These are phyloP conservation scores for Leucania comma DNA, from an alignment of 2,888 invertebrate species.

Conservation along the genomic window DNA sequence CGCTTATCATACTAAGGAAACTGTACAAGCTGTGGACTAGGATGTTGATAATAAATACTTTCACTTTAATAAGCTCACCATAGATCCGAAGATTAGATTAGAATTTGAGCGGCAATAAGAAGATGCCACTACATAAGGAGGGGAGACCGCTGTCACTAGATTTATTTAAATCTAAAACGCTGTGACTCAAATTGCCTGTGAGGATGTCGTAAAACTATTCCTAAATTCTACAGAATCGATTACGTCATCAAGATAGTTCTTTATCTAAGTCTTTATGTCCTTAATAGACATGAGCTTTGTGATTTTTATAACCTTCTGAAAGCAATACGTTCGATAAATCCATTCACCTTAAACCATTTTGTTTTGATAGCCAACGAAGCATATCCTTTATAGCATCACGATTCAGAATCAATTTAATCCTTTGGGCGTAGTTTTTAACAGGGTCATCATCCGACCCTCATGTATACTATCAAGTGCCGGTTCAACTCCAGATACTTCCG, in stretches of 20 bases:
- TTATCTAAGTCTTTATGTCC: slow-evolving; percentile 42
- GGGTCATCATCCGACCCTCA: slow-evolving; percentile 58
- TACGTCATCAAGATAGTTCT: slow-evolving; percentile 12
- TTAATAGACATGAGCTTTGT: slow-evolving; percentile 49
- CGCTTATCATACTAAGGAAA: slow-evolving; percentile 20
- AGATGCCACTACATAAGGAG: neutral
- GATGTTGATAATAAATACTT: slow-evolving; percentile 3
- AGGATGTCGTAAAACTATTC: neutral
- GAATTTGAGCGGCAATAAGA: slow-evolving; percentile 12
- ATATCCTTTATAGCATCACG: slow-evolving; percentile 48
- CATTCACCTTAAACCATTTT: slow-evolving; percentile 39
- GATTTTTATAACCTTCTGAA: slow-evolving; percentile 54
- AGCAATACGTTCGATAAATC: slow-evolving; percentile 52
- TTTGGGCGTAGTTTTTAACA: slow-evolving; percentile 42
- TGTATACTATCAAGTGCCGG: slow-evolving; percentile 64
- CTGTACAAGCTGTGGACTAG: neutral
- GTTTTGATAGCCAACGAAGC: slow-evolving; percentile 41
- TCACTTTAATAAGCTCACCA: neutral
- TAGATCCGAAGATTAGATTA: slow-evolving; percentile 2
- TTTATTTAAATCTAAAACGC: neutral
- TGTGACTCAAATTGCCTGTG: neutral
- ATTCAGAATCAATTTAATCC: slow-evolving; percentile 48
- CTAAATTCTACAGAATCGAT: slow-evolving; percentile 15
- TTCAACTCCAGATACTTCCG: slow-evolving; percentile 70
- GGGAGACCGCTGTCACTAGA: neutral